Conservation (phyloP, 1,140 invertebrate genomes). For the Drosophila pruinosa region DNA sequence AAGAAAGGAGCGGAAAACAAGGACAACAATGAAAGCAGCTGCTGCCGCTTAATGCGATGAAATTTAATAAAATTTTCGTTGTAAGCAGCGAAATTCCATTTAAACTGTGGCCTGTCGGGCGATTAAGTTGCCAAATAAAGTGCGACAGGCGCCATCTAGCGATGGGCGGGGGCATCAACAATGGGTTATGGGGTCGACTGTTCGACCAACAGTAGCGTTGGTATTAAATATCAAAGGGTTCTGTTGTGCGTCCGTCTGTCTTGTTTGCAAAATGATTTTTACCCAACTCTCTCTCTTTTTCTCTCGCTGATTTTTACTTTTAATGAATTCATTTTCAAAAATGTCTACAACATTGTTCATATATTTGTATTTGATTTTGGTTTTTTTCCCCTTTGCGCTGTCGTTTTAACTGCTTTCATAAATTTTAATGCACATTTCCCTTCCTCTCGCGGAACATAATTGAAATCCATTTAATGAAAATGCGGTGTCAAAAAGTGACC, state of each 20-base stretch:
- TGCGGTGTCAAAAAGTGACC: conserved; percentile 61
- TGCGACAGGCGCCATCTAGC: conserved; percentile 51
- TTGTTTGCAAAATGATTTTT: conserved; percentile 66
- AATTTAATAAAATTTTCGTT: conserved; percentile 71
- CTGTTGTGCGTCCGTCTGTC: conserved; percentile 28
- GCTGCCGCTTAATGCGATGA: conserved; percentile 57
- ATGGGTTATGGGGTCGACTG: conserved; percentile 53
- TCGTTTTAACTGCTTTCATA: conserved; percentile 66
- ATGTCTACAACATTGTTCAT: conserved; percentile 35
- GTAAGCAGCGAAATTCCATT: conserved; percentile 53
- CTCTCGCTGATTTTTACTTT: conserved; percentile 70
- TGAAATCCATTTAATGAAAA: conserved; percentile 81
- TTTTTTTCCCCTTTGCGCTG: conserved; percentile 9
- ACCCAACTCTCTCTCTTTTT: neutral
- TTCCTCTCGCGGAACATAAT: conserved; percentile 54
- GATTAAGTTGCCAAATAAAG: conserved; percentile 81
- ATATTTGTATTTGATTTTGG: conserved; percentile 13
- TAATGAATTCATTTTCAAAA: conserved; percentile 77
- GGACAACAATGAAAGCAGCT: conserved; percentile 42
- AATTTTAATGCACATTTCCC: conserved; percentile 65
- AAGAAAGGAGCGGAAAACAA: neutral
- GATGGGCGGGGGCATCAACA: conserved; percentile 32
- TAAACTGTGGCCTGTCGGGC: conserved; percentile 68
- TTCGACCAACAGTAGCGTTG: conserved; percentile 23
- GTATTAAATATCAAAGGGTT: conserved; percentile 80